Evolutionary conservation across 2,888 invertebrate genomes (phyloP).

Genomic region (Cepaea hortensis): DNA sequence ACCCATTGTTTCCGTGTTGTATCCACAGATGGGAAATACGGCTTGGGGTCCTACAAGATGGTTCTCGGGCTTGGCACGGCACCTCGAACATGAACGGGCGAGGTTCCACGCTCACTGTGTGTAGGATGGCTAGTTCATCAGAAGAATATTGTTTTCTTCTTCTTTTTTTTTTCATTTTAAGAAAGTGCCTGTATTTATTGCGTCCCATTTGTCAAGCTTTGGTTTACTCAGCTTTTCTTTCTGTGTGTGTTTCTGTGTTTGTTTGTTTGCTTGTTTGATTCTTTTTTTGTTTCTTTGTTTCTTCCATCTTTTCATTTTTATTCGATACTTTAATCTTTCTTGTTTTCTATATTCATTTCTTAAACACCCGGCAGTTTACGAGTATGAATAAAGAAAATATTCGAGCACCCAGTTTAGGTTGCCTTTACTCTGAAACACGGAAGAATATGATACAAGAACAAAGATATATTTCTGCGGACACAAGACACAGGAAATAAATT

Average conservation of each 20-base stretch:
- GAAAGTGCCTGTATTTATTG: too few relatives aligned
- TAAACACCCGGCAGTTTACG: too few relatives aligned
- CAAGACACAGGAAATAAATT: too few relatives aligned
- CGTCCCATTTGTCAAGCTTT: too few relatives aligned
- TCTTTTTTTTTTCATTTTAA: neutral
- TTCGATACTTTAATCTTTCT: neutral
- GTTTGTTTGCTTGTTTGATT: neutral
- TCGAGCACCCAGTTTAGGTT: too few relatives aligned
- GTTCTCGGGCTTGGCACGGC: conserved; percentile 74
- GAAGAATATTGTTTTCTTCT: neutral
- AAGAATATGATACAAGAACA: too few relatives aligned
- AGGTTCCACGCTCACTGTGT: too few relatives aligned
- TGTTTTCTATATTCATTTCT: neutral
- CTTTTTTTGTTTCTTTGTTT: neutral
- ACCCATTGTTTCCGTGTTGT: neutral
- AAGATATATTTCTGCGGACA: too few relatives aligned
- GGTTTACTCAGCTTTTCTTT: too few relatives aligned
- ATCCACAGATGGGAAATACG: conserved; percentile 69
- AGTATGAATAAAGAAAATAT: too few relatives aligned
- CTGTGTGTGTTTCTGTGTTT: neutral
- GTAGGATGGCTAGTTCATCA: too few relatives aligned
- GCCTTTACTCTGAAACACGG: too few relatives aligned
- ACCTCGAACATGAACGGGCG: conserved; percentile 56
- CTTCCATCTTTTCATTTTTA: neutral
- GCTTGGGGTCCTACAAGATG: conserved; percentile 73